phyloP scores from a whole-genome alignment of 2,113 vertebrate species.

The Ammospiza caudacuta region DNA sequence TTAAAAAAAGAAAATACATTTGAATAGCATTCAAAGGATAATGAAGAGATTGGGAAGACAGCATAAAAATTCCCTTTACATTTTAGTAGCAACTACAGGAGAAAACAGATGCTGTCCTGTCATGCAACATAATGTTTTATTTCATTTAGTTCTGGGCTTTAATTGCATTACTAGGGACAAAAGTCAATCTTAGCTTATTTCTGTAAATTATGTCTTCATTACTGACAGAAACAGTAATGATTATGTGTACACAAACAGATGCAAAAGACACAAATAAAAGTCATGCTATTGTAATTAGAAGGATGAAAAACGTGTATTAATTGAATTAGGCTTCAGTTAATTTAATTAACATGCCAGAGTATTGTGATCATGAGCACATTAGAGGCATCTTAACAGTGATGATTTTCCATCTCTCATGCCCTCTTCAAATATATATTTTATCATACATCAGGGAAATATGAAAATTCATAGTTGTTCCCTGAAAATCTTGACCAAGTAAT shows the following conservation, averaged over 20 bases:
- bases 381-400: not conserved
- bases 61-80: not conserved
- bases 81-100: not conserved
- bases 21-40: not conserved
- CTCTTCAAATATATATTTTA: not conserved
- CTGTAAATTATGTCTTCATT: not conserved
- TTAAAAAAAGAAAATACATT: not conserved
- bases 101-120: slow-evolving; percentile 7
- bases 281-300: not conserved
- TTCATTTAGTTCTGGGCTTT: not conserved
- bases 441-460: not conserved
- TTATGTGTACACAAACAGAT: not conserved
- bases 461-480: not conserved
- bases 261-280: not conserved
- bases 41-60: not conserved
- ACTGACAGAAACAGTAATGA: slow-evolving; percentile 11
- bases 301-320: not conserved
- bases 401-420: not conserved
- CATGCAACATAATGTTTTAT: not conserved
- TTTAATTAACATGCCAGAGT: not conserved
- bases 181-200: not conserved
- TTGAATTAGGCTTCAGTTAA: slow-evolving; percentile 2
- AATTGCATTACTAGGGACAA: not conserved
- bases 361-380: not conserved
- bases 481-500: not conserved